These are phyloP conservation scores for Somateria mollissima DNA, from an alignment of 2,797 vertebrate species.

Conservation along the genomic window DNA sequence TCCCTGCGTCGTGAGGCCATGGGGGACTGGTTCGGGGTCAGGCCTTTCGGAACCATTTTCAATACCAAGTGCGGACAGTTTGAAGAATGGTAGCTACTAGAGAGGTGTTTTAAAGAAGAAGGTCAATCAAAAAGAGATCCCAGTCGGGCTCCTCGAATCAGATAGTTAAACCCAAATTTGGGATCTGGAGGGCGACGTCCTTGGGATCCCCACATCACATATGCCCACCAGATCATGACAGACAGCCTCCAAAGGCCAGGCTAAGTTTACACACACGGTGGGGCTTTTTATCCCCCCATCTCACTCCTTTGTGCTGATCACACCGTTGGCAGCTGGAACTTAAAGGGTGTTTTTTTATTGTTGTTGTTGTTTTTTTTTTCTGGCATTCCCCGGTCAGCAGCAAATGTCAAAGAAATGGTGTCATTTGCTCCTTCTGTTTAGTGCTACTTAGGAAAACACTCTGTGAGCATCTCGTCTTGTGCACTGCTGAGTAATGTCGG, in stretches of 20 bases:
- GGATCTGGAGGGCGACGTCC: neutral
- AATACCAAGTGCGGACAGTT: fast-evolving
- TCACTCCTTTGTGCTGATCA: constrained; percentile 20
- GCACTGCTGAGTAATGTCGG: neutral
- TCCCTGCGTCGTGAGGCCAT: fast-evolving
- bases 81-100: neutral
- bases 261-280: neutral
- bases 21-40: neutral
- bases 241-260: neutral
- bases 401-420: neutral
- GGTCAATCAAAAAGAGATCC: neutral
- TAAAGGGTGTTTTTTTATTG: neutral
- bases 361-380: neutral
- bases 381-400: neutral
- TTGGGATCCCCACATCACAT: neutral
- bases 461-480: neutral
- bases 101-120: neutral
- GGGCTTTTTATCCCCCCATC: neutral
- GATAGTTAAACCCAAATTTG: neutral
- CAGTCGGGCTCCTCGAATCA: neutral
- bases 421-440: constrained; percentile 18
- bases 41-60: neutral
- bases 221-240: neutral
- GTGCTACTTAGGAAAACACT: constrained; percentile 19
- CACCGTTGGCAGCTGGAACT: constrained; percentile 5